A percentile compares a stretch with the other conserved stretches of the same genome.
Conservation (phyloP, 2,888 invertebrate species). For the Athrips mouffetella region DNA sequence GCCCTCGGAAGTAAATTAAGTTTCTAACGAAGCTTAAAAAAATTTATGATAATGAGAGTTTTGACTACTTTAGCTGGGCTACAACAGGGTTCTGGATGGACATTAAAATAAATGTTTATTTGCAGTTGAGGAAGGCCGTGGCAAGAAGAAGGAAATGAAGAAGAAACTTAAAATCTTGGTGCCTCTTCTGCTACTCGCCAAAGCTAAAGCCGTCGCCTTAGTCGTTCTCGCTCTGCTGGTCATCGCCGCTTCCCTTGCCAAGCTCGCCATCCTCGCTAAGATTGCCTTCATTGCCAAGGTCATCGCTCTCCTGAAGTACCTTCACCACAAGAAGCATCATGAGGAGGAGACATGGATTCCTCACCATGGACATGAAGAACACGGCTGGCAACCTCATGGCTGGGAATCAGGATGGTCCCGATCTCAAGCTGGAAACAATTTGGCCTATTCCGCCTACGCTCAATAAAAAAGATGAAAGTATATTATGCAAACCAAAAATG, state of each 20-base stretch:
- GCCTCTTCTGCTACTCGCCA: conserved; percentile 79
- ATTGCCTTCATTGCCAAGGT: conserved; percentile 80
- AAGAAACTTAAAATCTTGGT: conserved; percentile 66
- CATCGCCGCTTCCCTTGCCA: conserved; percentile 83
- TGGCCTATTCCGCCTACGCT: conserved; percentile 64
- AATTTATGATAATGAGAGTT: too few species aligned
- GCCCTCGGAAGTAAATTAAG: too few species aligned
- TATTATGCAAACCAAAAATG: conserved; percentile 1
- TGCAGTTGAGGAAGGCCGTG: conserved; percentile 78
- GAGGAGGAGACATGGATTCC: conserved; percentile 49
- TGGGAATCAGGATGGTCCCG: conserved; percentile 69
- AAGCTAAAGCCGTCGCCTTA: conserved; percentile 82
- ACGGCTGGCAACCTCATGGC: conserved; percentile 35
- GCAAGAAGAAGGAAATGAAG: conserved; percentile 83
- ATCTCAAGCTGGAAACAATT: conserved; percentile 56
- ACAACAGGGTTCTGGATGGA: neutral
- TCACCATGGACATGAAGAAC: conserved; percentile 42
- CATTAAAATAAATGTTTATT: neutral
- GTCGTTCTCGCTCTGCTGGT: conserved; percentile 81
- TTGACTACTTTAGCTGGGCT: too few species aligned
- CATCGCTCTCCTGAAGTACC: conserved; percentile 55
- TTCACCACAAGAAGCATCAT: conserved; percentile 61
- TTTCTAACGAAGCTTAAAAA: too few species aligned
- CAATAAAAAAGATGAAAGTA: conserved; percentile 34
- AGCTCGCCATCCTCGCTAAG: conserved; percentile 86